Evolutionary conservation across 2,113 vertebrate species (phyloP).

Genomic region (Numenius arquata): DNA sequence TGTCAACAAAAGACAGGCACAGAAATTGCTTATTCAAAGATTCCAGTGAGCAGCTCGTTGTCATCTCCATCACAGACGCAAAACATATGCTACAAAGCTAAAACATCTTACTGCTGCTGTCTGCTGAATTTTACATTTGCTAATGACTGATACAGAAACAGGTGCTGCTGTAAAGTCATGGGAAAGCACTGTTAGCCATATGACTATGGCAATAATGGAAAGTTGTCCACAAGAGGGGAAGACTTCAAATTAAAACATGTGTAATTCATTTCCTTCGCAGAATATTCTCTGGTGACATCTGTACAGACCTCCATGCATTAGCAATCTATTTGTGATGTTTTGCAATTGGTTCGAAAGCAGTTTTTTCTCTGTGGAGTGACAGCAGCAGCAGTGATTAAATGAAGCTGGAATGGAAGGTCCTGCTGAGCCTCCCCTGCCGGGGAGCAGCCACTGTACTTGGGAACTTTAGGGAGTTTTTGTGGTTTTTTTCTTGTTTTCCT

Average conservation of each 20-base stretch:
- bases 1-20: neutral
- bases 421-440: neutral
- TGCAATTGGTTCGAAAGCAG: neutral
- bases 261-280: neutral
- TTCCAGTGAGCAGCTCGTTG: neutral
- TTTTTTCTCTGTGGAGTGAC: neutral
- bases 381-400: neutral
- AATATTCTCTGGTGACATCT: constrained; percentile 1
- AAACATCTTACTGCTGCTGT: neutral
- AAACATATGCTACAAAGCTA: neutral
- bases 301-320: neutral
- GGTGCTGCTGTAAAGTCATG: neutral
- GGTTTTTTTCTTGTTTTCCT: neutral
- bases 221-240: neutral
- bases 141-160: neutral
- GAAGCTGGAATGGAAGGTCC: neutral
- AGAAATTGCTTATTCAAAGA: neutral
- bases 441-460: neutral
- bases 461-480: neutral
- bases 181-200: neutral
- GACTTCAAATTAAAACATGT: constrained; percentile 25
- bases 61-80: neutral
- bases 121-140: constrained; percentile 1
- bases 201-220: neutral
- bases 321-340: neutral